Evolutionary conservation across 2,888 invertebrate genomes (phyloP), one percentile per base, ranked within the genome.

Genomic region (Drosophila basisetae): DNA sequence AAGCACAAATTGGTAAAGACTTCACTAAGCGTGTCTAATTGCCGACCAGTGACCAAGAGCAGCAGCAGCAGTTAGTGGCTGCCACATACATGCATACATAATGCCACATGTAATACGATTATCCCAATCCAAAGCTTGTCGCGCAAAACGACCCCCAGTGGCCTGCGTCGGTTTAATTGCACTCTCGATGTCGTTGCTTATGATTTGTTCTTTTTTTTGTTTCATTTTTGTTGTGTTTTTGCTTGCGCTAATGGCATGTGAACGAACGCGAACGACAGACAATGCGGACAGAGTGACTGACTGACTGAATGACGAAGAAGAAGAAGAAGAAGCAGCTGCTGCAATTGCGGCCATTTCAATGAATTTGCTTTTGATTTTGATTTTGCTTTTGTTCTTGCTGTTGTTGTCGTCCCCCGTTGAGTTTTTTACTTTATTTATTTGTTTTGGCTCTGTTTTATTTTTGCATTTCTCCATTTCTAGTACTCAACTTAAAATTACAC

Each of bases 101-200:
- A 39, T 37, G 25, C 54, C 52, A 58, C 59, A 35, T 28, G 47
- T 49, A 35, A 37, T 62, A 60, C 39, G 64, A 47, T 62, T 35
- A 62, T 28, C 25, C 47, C 28, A 61, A 49, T 43, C 16, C 25
- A 53, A 69, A 71, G 10, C 47, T 52, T 41, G 6, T 54, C 61
- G 61, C 58, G 55, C 82, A 73, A 81, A 83, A 62, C 84, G 73
- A 84, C 69, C 79, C 83, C 73, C 55, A 30, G 59, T 65, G 89
- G 58, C 78, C 64, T 73, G 73, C 71, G 81, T 81, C 71, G 84
- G 89, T 68, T 84, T 84, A 89, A 86, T 89, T 86, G 74, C 75
- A 67, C 68, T 67, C 72, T 76, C 62, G 69, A 53, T 72, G 71
- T 47, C 66, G 22, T 60, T 61, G 55, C 31, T 67, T 37, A 37